Percentiles rank a stretch among this genome's conserved stretches.
phyloP scores from a whole-genome alignment of 53 echinoderm and acorn worm genomes.

The Echinometra lucunter region DNA sequence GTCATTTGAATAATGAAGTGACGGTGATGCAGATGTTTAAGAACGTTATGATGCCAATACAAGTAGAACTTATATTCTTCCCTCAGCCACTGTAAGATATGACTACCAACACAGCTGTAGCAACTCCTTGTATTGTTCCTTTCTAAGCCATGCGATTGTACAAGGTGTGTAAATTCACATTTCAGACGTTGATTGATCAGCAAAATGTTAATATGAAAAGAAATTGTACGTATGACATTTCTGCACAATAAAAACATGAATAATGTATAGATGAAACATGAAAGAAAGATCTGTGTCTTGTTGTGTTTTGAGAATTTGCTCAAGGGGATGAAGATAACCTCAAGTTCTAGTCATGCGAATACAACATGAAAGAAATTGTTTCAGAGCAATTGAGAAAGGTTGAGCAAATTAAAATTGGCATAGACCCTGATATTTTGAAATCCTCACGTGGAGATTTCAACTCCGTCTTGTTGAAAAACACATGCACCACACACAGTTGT shows the following conservation, averaged over 20 bases:
- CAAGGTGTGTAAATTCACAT: constrained; percentile 40
- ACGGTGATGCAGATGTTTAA: neutral
- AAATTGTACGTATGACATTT: constrained; percentile 62
- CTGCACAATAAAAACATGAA: constrained; percentile 73
- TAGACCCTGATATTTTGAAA: too few species aligned
- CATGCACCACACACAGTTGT: too few species aligned
- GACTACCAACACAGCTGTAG: constrained; percentile 45
- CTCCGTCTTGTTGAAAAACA: too few species aligned
- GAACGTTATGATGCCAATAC: constrained; percentile 1
- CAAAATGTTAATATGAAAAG: constrained; percentile 54
- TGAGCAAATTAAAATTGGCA: too few species aligned
- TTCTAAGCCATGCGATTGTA: constrained; percentile 25
- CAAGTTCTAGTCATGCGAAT: too few species aligned
- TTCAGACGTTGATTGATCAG: constrained; percentile 21
- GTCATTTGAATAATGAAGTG: neutral
- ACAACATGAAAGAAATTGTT: too few species aligned
- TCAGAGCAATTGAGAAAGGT: too few species aligned
- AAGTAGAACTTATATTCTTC: constrained; percentile 50
- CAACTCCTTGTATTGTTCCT: constrained; percentile 43
- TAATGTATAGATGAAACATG: constrained; percentile 66
- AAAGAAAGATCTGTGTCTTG: neutral
- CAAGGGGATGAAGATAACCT: too few species aligned
- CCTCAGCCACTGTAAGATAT: constrained; percentile 50
- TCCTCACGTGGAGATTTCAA: too few species aligned
- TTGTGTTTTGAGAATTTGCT: too few species aligned